Conservation (phyloP, 2,113 vertebrate genomes). For the Thomomys bottae region DNA sequence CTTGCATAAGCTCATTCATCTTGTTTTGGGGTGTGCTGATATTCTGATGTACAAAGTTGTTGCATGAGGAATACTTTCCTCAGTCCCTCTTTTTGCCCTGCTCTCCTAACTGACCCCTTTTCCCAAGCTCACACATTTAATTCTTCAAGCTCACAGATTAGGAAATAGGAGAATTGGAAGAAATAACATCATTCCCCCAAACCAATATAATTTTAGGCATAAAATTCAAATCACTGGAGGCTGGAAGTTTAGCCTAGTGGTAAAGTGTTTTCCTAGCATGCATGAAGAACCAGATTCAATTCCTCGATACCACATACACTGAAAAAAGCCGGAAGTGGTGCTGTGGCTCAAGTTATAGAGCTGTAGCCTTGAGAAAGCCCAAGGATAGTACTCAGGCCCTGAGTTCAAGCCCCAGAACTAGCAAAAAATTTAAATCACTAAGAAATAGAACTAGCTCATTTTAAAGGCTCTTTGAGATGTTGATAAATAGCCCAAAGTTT, state of each 20-base stretch:
- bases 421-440: slow-evolving; percentile 9
- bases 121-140: neutral
- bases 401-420: too few species aligned
- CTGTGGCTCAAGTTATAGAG: too few species aligned
- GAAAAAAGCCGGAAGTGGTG: too few species aligned
- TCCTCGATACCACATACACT: too few species aligned
- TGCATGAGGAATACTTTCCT: neutral
- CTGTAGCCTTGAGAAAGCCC: too few species aligned
- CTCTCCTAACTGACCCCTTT: neutral
- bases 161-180: neutral
- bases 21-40: neutral
- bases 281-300: too few species aligned
- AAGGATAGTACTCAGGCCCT: too few species aligned
- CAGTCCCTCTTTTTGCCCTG: neutral
- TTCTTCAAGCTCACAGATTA: neutral
- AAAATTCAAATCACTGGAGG: slow-evolving; percentile 26
- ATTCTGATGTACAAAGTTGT: too few species aligned
- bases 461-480: neutral
- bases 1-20: neutral
- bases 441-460: slow-evolving; percentile 26
- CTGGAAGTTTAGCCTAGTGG: too few species aligned
- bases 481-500: neutral
- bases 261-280: too few species aligned
- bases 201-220: neutral
- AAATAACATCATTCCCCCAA: neutral